Evolutionary conservation across 1,140 invertebrate species (phyloP).

Genomic region (Drosophila sturtevanti): DNA sequence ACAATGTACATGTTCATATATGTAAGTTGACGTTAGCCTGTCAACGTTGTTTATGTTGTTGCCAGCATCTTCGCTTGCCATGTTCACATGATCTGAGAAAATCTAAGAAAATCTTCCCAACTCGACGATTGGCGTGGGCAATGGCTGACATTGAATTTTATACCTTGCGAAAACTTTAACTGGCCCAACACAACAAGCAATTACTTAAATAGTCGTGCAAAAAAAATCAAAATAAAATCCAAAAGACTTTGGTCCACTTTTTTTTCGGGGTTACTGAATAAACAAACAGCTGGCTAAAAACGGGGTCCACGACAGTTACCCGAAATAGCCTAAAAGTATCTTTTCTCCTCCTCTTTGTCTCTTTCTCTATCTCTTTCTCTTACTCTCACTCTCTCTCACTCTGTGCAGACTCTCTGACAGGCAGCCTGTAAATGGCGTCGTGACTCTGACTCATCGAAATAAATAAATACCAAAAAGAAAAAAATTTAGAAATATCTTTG

Average conservation of each 20-base stretch:
- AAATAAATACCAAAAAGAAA: conserved; percentile 19
- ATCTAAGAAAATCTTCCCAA: conserved; percentile 2
- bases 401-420: conserved; percentile 15
- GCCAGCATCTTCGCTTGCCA: conserved; percentile 31
- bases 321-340: conserved; percentile 52
- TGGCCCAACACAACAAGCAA: conserved; percentile 22
- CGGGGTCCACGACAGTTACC: conserved; percentile 48
- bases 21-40: conserved; percentile 57
- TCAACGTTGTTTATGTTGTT: conserved; percentile 37
- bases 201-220: conserved; percentile 24
- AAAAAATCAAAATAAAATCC: conserved; percentile 52
- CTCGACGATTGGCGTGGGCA: conserved; percentile 36
- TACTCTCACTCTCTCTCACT: no score
- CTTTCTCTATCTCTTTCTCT: no score
- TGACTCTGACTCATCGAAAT: conserved; percentile 39
- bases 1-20: conserved; percentile 62
- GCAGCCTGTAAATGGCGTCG: conserved; percentile 44
- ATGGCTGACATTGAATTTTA: conserved; percentile 63
- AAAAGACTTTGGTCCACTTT: conserved; percentile 69
- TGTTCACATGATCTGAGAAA: neutral
- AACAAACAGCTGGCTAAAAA: conserved; percentile 4
- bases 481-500: conserved; percentile 29
- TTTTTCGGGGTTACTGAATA: conserved; percentile 34
- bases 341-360: conserved; percentile 6
- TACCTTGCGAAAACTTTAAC: conserved; percentile 43